Conservation (phyloP, 2,888 invertebrate genomes). For the Cantharis rustica region DNA sequence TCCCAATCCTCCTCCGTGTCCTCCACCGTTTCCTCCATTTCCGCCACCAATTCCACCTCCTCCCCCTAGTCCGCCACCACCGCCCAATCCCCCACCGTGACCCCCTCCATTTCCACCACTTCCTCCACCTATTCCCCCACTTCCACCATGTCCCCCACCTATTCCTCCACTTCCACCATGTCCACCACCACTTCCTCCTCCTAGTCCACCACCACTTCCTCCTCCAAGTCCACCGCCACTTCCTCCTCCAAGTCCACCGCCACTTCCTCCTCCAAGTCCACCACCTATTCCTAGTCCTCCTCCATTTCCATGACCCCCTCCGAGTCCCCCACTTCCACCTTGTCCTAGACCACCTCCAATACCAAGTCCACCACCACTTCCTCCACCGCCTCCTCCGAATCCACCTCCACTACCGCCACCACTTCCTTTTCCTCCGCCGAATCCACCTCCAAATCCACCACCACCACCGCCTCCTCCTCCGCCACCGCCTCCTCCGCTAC, state of each 20-base stretch:
- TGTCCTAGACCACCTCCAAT: neutral
- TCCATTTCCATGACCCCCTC: neutral
- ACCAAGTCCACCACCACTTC: constrained; percentile 22
- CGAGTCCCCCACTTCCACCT: constrained; percentile 15
- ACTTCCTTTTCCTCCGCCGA: constrained; percentile 21
- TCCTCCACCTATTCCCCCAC: no score
- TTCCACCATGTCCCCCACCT: neutral
- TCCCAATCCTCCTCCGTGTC: neutral
- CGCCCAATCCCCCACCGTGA: neutral
- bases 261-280: constrained; percentile 1
- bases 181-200: neutral
- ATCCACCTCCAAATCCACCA: constrained; percentile 13
- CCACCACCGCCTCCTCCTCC: constrained; percentile 23
- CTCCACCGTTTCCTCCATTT: neutral
- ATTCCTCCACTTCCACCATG: neutral
- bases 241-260: constrained; percentile 7
- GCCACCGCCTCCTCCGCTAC: constrained; percentile 11
- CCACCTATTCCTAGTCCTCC: constrained; percentile 13
- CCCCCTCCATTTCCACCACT: constrained; percentile 2
- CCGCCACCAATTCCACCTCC: neutral
- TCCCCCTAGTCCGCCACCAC: neutral
- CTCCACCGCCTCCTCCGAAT: constrained; percentile 17
- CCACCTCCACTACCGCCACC: constrained; percentile 26
- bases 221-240: constrained; percentile 16
- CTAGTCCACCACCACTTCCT: constrained; percentile 16